These are phyloP conservation scores for Liodrosophila aerea DNA, from an alignment of 2,888 invertebrate species.

Conservation along the genomic window DNA sequence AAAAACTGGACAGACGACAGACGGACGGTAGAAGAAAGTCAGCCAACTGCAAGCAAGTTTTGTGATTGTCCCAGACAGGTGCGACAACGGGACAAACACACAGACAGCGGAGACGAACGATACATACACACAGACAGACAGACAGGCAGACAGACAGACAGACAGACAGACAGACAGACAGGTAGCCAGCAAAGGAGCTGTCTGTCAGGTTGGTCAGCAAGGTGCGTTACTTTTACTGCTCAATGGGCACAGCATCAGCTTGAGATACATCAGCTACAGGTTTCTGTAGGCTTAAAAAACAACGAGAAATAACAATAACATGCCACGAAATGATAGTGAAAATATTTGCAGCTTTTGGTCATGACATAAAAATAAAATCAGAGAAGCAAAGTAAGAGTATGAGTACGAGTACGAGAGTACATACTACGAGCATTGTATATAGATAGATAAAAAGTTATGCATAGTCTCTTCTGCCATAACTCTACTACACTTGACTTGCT, in stretches of 20 bases:
- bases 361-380: slow-evolving; percentile 57
- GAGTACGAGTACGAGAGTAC: neutral
- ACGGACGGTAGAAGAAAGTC: slow-evolving; percentile 63
- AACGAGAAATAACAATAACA: slow-evolving; percentile 31
- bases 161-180: neutral
- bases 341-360: slow-evolving; percentile 69
- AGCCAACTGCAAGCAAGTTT: slow-evolving; percentile 55
- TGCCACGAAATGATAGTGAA: slow-evolving; percentile 70
- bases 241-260: slow-evolving; percentile 23
- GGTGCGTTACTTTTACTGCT: slow-evolving; percentile 73
- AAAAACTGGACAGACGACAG: slow-evolving; percentile 66
- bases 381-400: neutral
- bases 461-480: neutral
- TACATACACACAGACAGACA: neutral
- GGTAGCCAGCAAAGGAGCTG: slow-evolving; percentile 49
- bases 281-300: slow-evolving; percentile 33
- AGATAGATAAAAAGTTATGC: neutral
- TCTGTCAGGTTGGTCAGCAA: slow-evolving; percentile 57
- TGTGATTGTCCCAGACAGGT: slow-evolving; percentile 42
- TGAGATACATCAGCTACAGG: slow-evolving; percentile 17
- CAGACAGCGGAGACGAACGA: slow-evolving; percentile 15
- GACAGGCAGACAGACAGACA: no score
- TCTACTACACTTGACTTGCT: neutral
- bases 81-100: neutral
- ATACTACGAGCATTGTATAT: neutral